Evolutionary conservation across 2,113 vertebrate species (phyloP).

Genomic region (Ranitomeya imitator): DNA sequence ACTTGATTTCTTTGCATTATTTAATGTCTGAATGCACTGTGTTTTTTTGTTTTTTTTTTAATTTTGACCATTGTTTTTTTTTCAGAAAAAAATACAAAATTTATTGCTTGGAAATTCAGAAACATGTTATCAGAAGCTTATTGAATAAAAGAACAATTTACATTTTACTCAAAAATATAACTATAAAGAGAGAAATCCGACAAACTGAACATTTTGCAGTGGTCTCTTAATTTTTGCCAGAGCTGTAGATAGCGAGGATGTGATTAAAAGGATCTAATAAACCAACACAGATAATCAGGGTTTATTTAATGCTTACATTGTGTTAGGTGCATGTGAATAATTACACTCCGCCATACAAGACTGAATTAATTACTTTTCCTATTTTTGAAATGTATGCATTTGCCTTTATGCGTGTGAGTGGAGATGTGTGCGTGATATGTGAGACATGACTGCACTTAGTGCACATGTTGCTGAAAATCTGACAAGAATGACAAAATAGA

Average conservation of each 20-base stretch:
- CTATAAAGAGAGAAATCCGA: too few relatives aligned
- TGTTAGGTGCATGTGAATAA: background rate
- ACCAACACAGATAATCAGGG: background rate
- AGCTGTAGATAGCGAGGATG: background rate
- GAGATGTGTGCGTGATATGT: background rate
- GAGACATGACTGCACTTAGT: slow-evolving; percentile 19
- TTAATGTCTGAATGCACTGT: too few relatives aligned
- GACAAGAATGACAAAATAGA: slow-evolving; percentile 26
- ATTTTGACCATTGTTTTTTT: too few relatives aligned
- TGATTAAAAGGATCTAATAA: slow-evolving; percentile 3
- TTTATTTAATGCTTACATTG: background rate
- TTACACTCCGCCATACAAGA: background rate
- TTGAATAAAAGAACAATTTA: too few relatives aligned
- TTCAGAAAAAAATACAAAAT: too few relatives aligned
- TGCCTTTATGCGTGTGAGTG: background rate
- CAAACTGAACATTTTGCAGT: too few relatives aligned
- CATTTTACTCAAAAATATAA: too few relatives aligned
- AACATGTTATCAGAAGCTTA: too few relatives aligned
- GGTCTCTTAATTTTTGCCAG: too few relatives aligned
- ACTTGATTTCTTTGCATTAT: too few relatives aligned
- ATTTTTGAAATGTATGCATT: background rate
- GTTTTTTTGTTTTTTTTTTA: too few relatives aligned
- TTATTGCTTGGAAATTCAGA: too few relatives aligned
- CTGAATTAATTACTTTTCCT: background rate
- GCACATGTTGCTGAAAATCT: background rate